Evolutionary conservation across 2,888 invertebrate genomes (phyloP).

Genomic region (Notocelia uddmanniana): DNA sequence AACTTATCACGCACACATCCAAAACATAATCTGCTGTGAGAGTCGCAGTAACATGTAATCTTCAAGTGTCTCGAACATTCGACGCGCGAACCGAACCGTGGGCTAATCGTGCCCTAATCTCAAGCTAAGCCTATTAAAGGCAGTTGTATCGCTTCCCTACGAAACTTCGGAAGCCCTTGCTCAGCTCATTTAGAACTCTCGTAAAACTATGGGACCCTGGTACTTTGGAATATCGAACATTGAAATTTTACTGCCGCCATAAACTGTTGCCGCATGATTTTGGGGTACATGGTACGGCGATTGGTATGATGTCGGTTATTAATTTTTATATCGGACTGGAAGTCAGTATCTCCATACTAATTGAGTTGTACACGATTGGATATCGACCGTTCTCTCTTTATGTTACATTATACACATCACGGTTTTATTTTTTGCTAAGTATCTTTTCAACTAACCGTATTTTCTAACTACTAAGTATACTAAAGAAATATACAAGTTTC

Average conservation of each 20-base stretch:
- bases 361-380: conserved; percentile 34
- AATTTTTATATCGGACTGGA: conserved; percentile 39
- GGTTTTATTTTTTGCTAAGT: background rate
- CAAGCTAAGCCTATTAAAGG: conserved; percentile 83
- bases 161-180: conserved; percentile 84
- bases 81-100: conserved; percentile 71
- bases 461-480: background rate
- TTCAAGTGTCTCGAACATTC: conserved; percentile 71
- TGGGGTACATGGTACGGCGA: conserved; percentile 59
- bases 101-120: conserved; percentile 84
- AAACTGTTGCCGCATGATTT: conserved; percentile 68
- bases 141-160: conserved; percentile 84
- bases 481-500: background rate
- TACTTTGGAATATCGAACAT: conserved; percentile 74
- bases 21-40: conserved; percentile 73
- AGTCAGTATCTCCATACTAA: conserved; percentile 31
- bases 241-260: conserved; percentile 76
- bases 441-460: background rate
- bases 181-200: conserved; percentile 75
- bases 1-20: conserved; percentile 47
- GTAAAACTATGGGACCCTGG: conserved; percentile 74
- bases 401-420: background rate
- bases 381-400: conserved; percentile 18
- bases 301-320: conserved; percentile 51
- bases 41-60: conserved; percentile 78